These are phyloP conservation scores for Noctua janthe DNA, from an alignment of 2,888 invertebrate genomes.

Conservation along the genomic window DNA sequence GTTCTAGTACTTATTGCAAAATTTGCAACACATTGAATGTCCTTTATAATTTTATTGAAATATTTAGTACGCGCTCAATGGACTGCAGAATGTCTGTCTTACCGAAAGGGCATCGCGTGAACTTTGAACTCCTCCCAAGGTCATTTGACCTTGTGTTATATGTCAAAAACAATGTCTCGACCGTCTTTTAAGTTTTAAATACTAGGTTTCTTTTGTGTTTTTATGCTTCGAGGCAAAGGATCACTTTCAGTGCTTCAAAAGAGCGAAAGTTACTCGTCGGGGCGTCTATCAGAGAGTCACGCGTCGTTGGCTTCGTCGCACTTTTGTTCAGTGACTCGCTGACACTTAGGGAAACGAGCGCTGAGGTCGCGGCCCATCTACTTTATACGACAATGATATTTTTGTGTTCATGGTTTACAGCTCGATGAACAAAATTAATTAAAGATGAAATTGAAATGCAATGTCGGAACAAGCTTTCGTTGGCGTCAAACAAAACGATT, in stretches of 20 bases:
- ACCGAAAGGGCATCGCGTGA: conserved; percentile 61
- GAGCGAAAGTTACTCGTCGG: conserved; percentile 61
- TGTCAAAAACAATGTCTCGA: conserved; percentile 40
- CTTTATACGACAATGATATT: conserved; percentile 66
- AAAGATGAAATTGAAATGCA: conserved; percentile 40
- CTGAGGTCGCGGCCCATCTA: conserved; percentile 64
- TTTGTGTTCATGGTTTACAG: conserved; percentile 50
- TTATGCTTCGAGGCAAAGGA: conserved; percentile 42
- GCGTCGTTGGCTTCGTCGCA: conserved; percentile 79
- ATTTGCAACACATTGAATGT: conserved; percentile 45
- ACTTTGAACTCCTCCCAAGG: conserved; percentile 51
- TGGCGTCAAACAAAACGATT: conserved; percentile 24
- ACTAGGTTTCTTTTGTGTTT: conserved; percentile 50
- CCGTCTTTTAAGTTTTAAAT: conserved; percentile 50
- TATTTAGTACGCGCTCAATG: conserved; percentile 53
- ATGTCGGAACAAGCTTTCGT: conserved; percentile 24
- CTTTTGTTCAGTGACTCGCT: conserved; percentile 75
- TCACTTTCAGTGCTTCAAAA: conserved; percentile 59
- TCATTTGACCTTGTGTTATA: conserved; percentile 47
- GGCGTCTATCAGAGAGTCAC: conserved; percentile 78
- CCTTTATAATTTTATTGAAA: conserved; percentile 60
- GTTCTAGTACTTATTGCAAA: background rate
- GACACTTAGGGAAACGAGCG: conserved; percentile 69
- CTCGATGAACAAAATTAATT: conserved; percentile 51
- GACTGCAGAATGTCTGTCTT: conserved; percentile 62